These are phyloP conservation scores for Lepidurus couesii DNA, from an alignment of 1,140 invertebrate genomes.

Conservation along the genomic window DNA sequence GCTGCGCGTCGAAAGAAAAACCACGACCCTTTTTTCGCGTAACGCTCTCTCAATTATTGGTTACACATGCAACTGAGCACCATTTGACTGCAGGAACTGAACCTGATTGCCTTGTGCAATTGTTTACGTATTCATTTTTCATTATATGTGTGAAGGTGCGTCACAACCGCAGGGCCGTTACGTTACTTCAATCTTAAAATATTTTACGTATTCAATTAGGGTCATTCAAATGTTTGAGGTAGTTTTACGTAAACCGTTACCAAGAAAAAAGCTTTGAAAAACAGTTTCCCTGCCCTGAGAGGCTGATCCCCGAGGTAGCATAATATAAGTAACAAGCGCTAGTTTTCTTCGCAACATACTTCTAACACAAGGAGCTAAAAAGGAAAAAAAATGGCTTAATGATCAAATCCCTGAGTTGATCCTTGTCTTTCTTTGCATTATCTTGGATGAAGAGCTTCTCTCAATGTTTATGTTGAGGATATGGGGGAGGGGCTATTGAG, in stretches of 20 bases:
- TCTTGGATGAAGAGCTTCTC: not conserved
- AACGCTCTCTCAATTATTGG: conserved; percentile 2
- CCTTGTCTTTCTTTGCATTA: not conserved
- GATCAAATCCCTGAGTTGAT: conserved; percentile 14
- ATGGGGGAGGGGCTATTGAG: not conserved
- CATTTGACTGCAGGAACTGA: conserved; percentile 6
- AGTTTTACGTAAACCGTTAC: not conserved
- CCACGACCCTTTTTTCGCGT: not conserved
- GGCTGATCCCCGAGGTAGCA: conserved; percentile 6
- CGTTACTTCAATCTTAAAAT: not conserved
- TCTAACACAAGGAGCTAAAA: not conserved
- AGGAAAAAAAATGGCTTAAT: not conserved
- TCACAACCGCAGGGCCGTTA: conserved; percentile 13
- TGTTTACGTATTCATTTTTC: conserved; percentile 16
- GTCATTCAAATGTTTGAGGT: conserved; percentile 3
- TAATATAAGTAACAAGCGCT: not conserved
- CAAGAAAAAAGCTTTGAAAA: not conserved
- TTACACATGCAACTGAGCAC: conserved; percentile 18
- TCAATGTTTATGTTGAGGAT: not conserved
- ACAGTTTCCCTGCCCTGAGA: not conserved
- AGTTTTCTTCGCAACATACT: not conserved
- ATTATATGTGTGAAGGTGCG: not conserved
- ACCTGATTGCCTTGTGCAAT: conserved; percentile 21
- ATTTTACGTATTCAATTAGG: conserved; percentile 6
- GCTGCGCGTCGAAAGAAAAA: not conserved